These are phyloP conservation scores for Agrilus mali DNA, from an alignment of 2,888 invertebrate genomes.

Conservation along the genomic window DNA sequence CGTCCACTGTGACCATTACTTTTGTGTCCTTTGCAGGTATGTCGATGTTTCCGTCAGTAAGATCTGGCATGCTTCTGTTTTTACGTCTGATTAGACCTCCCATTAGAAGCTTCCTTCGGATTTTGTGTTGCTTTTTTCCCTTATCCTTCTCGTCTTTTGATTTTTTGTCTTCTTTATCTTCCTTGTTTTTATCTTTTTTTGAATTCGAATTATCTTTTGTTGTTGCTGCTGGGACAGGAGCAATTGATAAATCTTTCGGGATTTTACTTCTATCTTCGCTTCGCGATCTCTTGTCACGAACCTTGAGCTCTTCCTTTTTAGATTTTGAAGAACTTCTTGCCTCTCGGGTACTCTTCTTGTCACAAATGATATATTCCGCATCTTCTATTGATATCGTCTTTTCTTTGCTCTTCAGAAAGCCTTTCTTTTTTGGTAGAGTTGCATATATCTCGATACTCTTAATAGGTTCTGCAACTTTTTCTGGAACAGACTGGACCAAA, in stretches of 20 bases:
- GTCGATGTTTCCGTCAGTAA: slow-evolving; percentile 58
- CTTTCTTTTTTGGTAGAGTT: slow-evolving; percentile 79
- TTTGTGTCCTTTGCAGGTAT: slow-evolving; percentile 26
- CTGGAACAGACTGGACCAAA: slow-evolving; percentile 23
- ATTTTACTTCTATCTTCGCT: slow-evolving; percentile 78
- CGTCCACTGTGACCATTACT: slow-evolving; percentile 52
- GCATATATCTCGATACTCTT: slow-evolving; percentile 84
- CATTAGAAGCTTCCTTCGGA: slow-evolving; percentile 75
- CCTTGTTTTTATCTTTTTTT: slow-evolving; percentile 41
- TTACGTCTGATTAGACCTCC: slow-evolving; percentile 79
- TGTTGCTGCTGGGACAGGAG: slow-evolving; percentile 35
- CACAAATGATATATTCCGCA: slow-evolving; percentile 52
- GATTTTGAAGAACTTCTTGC: slow-evolving; percentile 54
- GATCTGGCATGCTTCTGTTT: slow-evolving; percentile 84
- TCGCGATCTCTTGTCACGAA: slow-evolving; percentile 64
- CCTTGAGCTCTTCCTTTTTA: slow-evolving; percentile 54
- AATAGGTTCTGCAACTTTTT: slow-evolving; percentile 28
- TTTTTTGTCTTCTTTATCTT: slow-evolving; percentile 48
- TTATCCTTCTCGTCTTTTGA: slow-evolving; percentile 47
- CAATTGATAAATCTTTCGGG: slow-evolving; percentile 57
- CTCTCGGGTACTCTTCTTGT: slow-evolving; percentile 56
- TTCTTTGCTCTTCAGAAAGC: slow-evolving; percentile 48
- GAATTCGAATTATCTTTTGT: slow-evolving; percentile 38
- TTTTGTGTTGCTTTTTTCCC: slow-evolving; percentile 83
- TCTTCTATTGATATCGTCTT: slow-evolving; percentile 57